Evolutionary conservation across 1,140 invertebrate species (phyloP), one percentile per base, ranked within the genome.

Genomic region (Drosophila burlai): DNA sequence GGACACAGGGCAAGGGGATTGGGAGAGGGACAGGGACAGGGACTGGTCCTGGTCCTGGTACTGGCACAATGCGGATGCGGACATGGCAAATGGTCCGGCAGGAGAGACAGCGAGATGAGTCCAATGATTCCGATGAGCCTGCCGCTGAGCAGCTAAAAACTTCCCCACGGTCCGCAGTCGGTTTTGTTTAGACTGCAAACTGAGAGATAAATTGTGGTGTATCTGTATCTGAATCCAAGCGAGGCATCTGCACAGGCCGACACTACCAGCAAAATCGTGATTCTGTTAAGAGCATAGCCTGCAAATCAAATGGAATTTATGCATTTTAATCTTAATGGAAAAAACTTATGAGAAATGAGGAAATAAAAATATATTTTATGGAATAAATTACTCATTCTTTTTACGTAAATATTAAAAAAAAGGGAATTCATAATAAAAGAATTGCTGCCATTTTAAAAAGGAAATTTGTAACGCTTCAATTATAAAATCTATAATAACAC

Each of bases 131-230:
- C 71, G 71, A 74, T 74, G 71, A 73, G 71, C 71, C 71, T 74
- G 80, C 72, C 65, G 75, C 60, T 67, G 85, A 83, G 69, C 76
- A 80, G 77, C 76, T 77, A 79, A 69, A 71, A 79, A 79, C 61
- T 71, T 64, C 54, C 74, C 46, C 63, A 73, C 38, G 52, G 64
- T 55, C 76, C 79, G 54, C 54, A 83, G 79, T 86, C 83, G 81
- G 81, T 87, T 89, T 90, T 89, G 85, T 89, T 90, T 89, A 89
- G 85, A 89, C 85, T 90, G 85, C 85, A 90, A 90, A 89, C 85
- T 89, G 85, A 85, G 85, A 89, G 85, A 89, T 89, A 89, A 89
- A 89, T 89, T 81, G 85, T 80, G 76, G 75, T 82, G 75, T 89
- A 90, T 89, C 83, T 87, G 81, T 90, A 81, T 90, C 82, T 89